Percentiles rank a stretch among this genome's conserved stretches.
Evolutionary conservation across 2,888 invertebrate genomes (phyloP).

Genomic region (Pseudococcus longispinus): DNA sequence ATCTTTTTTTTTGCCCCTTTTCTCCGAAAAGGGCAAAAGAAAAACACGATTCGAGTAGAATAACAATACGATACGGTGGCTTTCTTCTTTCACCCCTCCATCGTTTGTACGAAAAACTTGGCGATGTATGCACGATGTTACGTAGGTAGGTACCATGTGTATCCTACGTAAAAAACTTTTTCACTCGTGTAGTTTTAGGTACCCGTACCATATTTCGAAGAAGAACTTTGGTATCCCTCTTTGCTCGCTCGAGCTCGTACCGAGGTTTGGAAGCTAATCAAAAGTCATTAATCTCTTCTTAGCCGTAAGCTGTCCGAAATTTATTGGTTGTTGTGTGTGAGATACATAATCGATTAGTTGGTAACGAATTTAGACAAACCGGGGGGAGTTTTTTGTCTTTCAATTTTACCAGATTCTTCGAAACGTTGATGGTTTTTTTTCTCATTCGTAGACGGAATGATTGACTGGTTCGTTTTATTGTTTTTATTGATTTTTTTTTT

Average conservation of each 20-base stretch:
- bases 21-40: neutral
- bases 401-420: neutral
- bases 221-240: neutral
- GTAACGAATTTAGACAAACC: conserved; percentile 1
- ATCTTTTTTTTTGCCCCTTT: neutral
- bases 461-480: neutral
- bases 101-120: neutral
- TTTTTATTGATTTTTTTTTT: conserved; percentile 1
- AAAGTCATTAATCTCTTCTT: conserved; percentile 30
- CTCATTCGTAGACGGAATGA: neutral
- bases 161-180: neutral
- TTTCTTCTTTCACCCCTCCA: neutral
- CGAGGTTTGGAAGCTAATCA: neutral
- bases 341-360: conserved; percentile 36
- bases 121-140: neutral
- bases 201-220: neutral
- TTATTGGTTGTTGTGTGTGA: conserved; percentile 38
- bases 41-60: neutral
- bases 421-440: neutral
- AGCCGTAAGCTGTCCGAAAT: conserved; percentile 25
- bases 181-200: neutral
- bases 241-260: neutral
- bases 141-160: neutral
- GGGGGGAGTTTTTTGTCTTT: neutral
- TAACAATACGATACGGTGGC: neutral